A percentile compares a stretch with the other conserved stretches of the same genome.
These are phyloP conservation scores for Anolis apletophallus DNA, from an alignment of 2,797 vertebrate species.

Conservation along the genomic window DNA sequence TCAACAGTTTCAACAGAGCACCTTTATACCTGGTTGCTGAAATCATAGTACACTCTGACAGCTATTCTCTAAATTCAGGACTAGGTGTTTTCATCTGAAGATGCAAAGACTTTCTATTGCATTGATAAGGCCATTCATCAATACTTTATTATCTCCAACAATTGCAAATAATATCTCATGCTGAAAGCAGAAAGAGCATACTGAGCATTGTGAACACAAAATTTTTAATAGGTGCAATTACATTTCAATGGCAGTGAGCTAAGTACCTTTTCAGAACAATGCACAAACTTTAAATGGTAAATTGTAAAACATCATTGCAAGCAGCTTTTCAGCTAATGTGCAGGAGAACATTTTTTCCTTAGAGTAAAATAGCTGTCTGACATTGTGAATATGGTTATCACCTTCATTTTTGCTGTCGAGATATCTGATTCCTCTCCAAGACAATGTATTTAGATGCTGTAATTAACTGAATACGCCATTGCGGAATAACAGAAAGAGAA, in stretches of 20 bases:
- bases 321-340: slow-evolving; percentile 19
- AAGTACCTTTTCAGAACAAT: neutral
- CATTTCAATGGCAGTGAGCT: neutral
- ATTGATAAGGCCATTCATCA: accelerated
- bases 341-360: accelerated
- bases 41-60: neutral
- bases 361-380: neutral
- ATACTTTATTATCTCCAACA: neutral
- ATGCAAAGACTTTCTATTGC: neutral
- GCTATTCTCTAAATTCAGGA: neutral
- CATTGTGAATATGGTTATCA: slow-evolving; percentile 16
- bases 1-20: neutral
- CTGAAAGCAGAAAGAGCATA: accelerated
- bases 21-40: neutral
- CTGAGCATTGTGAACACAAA: neutral
- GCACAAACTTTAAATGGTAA: slow-evolving; percentile 1
- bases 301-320: neutral
- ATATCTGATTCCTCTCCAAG: neutral
- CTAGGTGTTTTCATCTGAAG: neutral
- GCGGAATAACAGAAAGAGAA: neutral
- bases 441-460: neutral
- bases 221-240: slow-evolving; percentile 17
- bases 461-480: slow-evolving; percentile 13
- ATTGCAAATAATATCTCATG: neutral
- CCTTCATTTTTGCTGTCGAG: slow-evolving; percentile 19